These are phyloP conservation scores for Drosophila novamexicana DNA, from an alignment of 1,140 invertebrate species.

Conservation along the genomic window DNA sequence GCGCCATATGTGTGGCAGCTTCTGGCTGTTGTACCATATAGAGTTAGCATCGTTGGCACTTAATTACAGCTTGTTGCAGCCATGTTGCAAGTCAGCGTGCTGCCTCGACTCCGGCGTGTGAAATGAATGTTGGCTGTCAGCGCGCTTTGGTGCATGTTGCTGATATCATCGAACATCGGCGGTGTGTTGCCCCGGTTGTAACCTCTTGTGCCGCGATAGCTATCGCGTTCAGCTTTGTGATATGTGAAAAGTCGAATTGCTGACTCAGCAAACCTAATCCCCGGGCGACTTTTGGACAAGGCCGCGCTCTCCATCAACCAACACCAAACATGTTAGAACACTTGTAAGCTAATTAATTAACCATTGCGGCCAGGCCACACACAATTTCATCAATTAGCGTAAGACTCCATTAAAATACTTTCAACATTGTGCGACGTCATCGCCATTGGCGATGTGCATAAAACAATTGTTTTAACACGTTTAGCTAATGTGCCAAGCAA, in stretches of 20 bases:
- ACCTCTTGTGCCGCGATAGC: constrained; percentile 44
- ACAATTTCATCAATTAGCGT: constrained; percentile 56
- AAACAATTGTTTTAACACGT: constrained; percentile 64
- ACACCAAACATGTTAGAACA: constrained; percentile 27
- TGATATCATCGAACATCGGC: constrained; percentile 73
- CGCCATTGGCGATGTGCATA: constrained; percentile 30
- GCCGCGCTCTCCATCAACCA: too few relatives aligned
- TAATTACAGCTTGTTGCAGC: constrained; percentile 72
- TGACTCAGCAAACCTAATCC: constrained; percentile 36
- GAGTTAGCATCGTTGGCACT: constrained; percentile 41
- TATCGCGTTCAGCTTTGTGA: constrained; percentile 50
- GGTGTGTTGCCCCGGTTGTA: constrained; percentile 33
- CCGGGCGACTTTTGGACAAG: constrained; percentile 20
- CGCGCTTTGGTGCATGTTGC: constrained; percentile 58
- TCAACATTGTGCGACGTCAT: constrained; percentile 63
- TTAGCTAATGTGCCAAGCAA: constrained; percentile 50
- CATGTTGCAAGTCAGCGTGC: constrained; percentile 79
- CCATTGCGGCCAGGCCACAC: constrained; percentile 44
- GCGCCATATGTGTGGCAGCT: constrained; percentile 27
- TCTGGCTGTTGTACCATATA: background rate
- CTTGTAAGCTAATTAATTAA: constrained; percentile 49
- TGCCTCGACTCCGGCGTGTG: constrained; percentile 63
- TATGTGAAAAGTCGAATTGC: constrained; percentile 59
- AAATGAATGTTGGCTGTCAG: constrained; percentile 75
- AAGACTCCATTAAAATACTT: constrained; percentile 44